A percentile compares a stretch with the other conserved stretches of the same genome.
phyloP scores from a whole-genome alignment of 37 sponge, comb jelly and placozoan genomes.

The Chondrosia reniformis region DNA sequence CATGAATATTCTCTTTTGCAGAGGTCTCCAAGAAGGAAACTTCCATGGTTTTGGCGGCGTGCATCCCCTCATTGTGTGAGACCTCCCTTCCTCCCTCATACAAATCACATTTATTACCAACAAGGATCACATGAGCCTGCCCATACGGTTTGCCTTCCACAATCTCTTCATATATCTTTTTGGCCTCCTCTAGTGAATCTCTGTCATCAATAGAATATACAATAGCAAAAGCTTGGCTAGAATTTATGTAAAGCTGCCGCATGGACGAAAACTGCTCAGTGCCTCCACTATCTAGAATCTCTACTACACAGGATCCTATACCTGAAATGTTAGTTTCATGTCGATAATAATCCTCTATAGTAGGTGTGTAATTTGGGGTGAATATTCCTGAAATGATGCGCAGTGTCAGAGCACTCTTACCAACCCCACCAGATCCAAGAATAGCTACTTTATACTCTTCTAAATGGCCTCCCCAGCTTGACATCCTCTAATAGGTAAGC shows the following conservation, averaged over 20 bases:
- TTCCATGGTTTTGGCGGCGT: constrained; percentile 60
- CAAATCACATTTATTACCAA: constrained; percentile 79
- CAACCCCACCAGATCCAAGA: constrained; percentile 80
- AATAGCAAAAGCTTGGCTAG: constrained; percentile 68
- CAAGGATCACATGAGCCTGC: constrained; percentile 50
- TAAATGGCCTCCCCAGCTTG: constrained; percentile 3
- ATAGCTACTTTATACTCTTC: constrained; percentile 76
- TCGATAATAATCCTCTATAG: constrained; percentile 83
- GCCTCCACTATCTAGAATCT: constrained; percentile 80
- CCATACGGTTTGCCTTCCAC: constrained; percentile 18
- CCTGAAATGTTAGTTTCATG: constrained; percentile 72
- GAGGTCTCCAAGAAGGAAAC: constrained; percentile 75
- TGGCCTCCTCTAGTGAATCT: constrained; percentile 62
- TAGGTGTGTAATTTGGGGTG: constrained; percentile 84
- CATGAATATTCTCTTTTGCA: constrained; percentile 69
- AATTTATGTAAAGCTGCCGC: constrained; percentile 78
- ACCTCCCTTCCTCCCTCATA: constrained; percentile 43
- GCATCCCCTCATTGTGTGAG: constrained; percentile 44
- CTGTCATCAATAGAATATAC: constrained; percentile 74
- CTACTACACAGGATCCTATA: constrained; percentile 77
- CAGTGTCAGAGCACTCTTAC: constrained; percentile 86
- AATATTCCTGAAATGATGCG: constrained; percentile 78
- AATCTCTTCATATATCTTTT: constrained; percentile 64
- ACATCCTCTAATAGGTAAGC: no score
- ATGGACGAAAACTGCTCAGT: constrained; percentile 85